These are phyloP conservation scores for Caenorhabditis briggsae DNA, from an alignment of 1,140 invertebrate genomes.

Conservation along the genomic window DNA sequence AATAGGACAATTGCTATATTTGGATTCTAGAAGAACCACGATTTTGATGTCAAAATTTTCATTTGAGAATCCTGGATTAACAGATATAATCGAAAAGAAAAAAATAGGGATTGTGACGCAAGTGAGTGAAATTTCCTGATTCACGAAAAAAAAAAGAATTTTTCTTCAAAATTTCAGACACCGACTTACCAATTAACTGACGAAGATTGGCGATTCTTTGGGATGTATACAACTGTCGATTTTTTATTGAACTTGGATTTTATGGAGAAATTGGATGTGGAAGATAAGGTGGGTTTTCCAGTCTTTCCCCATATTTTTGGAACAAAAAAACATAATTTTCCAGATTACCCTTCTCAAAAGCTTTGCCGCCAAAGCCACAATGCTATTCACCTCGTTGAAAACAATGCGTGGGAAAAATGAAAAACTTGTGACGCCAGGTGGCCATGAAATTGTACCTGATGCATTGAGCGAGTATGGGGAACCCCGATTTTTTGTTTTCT, in stretches of 20 bases:
- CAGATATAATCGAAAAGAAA: neutral
- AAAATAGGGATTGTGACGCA: neutral
- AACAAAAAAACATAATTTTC: neutral
- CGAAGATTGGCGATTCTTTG: constrained; percentile 9
- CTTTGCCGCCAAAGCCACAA: constrained; percentile 4
- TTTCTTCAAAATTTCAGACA: neutral
- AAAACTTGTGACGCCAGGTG: neutral
- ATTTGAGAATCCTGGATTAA: constrained; percentile 15
- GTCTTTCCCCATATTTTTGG: neutral
- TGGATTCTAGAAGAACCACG: neutral
- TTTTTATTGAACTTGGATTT: constrained; percentile 21
- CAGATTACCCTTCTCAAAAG: neutral
- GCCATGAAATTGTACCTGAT: constrained; percentile 21
- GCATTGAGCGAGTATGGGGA: neutral
- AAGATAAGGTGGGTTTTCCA: neutral
- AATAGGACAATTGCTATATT: neutral
- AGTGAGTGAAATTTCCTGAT: neutral
- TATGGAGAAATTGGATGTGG: neutral
- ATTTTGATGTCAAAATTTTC: constrained; percentile 9
- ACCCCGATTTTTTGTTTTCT: neutral
- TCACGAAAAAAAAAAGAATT: too few relatives aligned
- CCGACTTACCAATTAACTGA: neutral
- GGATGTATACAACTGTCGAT: neutral
- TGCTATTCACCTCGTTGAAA: neutral
- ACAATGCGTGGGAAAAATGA: neutral